These are phyloP conservation scores for Pasiphila rectangulata DNA, from an alignment of 2,888 invertebrate species.

Conservation along the genomic window DNA sequence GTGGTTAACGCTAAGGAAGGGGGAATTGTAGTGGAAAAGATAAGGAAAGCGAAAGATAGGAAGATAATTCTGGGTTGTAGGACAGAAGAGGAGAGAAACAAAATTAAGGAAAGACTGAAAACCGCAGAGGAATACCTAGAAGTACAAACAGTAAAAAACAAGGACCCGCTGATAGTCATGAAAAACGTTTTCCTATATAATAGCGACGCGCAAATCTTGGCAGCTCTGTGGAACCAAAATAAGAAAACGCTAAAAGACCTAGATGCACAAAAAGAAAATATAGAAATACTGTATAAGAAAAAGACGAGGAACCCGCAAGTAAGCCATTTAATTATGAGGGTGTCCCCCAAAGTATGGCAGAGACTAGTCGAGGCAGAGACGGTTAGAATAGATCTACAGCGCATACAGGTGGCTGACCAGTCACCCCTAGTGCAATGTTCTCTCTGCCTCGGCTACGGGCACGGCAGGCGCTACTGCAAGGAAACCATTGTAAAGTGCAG, in stretches of 20 bases:
- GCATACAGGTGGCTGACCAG: neutral
- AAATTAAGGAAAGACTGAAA: constrained; percentile 12
- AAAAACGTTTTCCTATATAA: constrained; percentile 17
- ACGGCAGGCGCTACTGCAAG: constrained; percentile 21
- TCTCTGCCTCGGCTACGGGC: constrained; percentile 28
- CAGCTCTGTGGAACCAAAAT: neutral
- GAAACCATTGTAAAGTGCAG: constrained; percentile 23
- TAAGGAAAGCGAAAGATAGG: constrained; percentile 22
- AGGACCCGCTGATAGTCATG: constrained; percentile 20
- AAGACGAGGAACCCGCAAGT: neutral
- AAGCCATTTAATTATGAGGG: neutral
- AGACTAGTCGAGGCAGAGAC: neutral
- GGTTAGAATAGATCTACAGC: neutral
- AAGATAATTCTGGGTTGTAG: constrained; percentile 18
- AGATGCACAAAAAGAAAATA: neutral
- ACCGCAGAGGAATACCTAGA: neutral
- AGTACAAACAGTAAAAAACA: constrained; percentile 22
- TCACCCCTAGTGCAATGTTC: constrained; percentile 25
- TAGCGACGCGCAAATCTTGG: neutral
- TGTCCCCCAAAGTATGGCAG: neutral
- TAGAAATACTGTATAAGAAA: neutral
- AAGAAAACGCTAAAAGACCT: neutral
- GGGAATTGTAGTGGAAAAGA: constrained; percentile 12
- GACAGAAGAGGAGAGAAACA: constrained; percentile 9
- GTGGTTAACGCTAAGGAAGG: constrained; percentile 19